phyloP scores from a whole-genome alignment of 1,140 invertebrate genomes.

The Caenorhabditis brenneri region DNA sequence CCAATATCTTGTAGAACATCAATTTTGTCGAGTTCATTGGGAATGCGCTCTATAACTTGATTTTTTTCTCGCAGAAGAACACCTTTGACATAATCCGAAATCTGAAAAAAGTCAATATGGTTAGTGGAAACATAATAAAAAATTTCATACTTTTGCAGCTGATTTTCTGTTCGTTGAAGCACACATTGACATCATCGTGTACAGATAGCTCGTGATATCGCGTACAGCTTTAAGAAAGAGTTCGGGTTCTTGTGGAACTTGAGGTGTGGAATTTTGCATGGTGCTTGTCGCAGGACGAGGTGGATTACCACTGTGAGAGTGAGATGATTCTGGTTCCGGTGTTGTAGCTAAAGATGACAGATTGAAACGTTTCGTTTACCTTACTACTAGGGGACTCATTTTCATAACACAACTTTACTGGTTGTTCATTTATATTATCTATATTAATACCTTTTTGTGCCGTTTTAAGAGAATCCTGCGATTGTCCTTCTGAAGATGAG shows the following conservation, averaged over 20 bases:
- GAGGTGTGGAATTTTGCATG: neutral
- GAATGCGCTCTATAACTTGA: neutral
- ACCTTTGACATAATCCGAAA: neutral
- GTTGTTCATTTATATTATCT: too few species aligned
- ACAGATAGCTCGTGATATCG: neutral
- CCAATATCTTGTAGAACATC: neutral
- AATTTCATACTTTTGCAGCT: neutral
- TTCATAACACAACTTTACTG: too few species aligned
- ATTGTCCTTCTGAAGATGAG: neutral
- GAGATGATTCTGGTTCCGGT: too few species aligned
- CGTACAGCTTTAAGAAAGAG: neutral
- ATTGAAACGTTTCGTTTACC: too few species aligned
- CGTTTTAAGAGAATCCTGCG: neutral
- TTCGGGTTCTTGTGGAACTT: neutral
- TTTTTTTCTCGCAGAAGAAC: neutral
- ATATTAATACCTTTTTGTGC: neutral
- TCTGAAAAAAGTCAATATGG: neutral
- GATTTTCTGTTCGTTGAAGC: constrained; percentile 10
- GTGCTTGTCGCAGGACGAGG: neutral
- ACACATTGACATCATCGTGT: neutral
- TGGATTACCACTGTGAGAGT: neutral
- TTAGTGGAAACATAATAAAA: too few species aligned
- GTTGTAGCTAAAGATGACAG: neutral
- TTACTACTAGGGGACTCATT: too few species aligned
- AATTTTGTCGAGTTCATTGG: constrained; percentile 5